Percentiles rank a stretch among this genome's conserved stretches.
Conservation (phyloP, 2,113 vertebrate species). For the Dromas ardeola region DNA sequence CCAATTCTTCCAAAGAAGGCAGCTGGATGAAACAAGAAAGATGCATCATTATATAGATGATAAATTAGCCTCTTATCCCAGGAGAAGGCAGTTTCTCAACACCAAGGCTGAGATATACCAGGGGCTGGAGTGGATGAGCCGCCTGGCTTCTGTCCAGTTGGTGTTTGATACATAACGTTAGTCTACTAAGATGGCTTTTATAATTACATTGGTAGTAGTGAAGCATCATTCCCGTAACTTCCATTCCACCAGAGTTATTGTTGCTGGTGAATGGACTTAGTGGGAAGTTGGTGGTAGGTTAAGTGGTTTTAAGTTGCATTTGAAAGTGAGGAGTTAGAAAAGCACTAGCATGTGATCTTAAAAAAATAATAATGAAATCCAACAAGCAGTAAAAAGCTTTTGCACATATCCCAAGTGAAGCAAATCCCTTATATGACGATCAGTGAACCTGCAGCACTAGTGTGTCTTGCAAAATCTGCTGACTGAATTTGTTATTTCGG, state of each 20-base stretch:
- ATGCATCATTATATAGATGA: constrained; percentile 21
- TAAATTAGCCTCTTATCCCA: constrained; percentile 10
- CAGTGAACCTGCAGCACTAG: not conserved
- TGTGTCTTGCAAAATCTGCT: not conserved
- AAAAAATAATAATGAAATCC: not conserved
- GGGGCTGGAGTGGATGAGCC: not conserved
- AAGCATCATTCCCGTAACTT: not conserved
- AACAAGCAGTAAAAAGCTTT: not conserved
- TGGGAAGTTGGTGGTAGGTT: not conserved
- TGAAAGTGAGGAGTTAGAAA: not conserved
- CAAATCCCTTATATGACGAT: not conserved
- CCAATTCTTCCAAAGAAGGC: constrained; percentile 1
- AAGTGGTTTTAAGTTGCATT: not conserved
- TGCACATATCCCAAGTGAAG: not conserved
- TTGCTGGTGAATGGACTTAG: not conserved
- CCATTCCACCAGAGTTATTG: not conserved
- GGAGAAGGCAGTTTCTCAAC: not conserved
- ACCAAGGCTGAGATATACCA: not conserved
- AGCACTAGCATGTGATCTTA: not conserved
- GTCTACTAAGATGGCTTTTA: not conserved
- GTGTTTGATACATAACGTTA: not conserved
- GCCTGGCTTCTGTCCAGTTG: not conserved
- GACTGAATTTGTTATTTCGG: not conserved
- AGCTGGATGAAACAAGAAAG: constrained; percentile 24
- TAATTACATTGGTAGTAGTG: not conserved